Percentiles rank a stretch among this genome's conserved stretches.
Conservation (phyloP, 2,113 vertebrate genomes). For the Brachypteracias leptosomus region DNA sequence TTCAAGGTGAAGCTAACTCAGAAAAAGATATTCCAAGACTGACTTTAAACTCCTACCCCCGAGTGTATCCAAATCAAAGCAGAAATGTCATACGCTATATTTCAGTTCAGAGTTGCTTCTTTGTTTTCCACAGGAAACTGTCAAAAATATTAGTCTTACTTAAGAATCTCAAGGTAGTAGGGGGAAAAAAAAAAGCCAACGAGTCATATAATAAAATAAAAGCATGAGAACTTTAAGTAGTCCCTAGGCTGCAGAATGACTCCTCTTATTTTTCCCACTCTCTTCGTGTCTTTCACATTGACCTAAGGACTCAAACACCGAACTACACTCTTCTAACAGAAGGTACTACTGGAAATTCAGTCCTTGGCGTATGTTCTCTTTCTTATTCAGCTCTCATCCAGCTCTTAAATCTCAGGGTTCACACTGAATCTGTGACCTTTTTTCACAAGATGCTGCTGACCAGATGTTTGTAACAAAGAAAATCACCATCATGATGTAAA, state of each 20-base stretch:
- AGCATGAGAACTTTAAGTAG: not conserved
- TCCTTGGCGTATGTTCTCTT: not conserved
- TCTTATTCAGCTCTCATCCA: not conserved
- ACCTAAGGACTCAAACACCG: not conserved
- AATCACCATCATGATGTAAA: fast-evolving
- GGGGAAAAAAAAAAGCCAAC: fast-evolving
- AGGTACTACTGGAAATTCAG: not conserved
- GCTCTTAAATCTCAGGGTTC: not conserved
- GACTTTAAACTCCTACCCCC: not conserved
- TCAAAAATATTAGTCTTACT: not conserved
- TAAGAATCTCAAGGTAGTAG: not conserved
- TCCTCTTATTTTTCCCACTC: not conserved
- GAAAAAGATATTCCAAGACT: not conserved
- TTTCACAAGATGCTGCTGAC: not conserved
- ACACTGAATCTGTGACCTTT: not conserved
- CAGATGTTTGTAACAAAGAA: not conserved
- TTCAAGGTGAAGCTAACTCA: not conserved
- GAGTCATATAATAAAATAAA: not conserved
- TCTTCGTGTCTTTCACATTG: not conserved
- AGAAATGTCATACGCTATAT: not conserved
- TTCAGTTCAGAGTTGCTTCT: not conserved
- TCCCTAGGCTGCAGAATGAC: not conserved
- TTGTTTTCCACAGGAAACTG: not conserved
- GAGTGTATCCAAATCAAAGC: not conserved
- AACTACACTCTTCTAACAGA: not conserved